Evolutionary conservation across 2,113 vertebrate species (phyloP), one percentile per base, ranked within the genome.

Genomic region (Pithys albifrons): DNA sequence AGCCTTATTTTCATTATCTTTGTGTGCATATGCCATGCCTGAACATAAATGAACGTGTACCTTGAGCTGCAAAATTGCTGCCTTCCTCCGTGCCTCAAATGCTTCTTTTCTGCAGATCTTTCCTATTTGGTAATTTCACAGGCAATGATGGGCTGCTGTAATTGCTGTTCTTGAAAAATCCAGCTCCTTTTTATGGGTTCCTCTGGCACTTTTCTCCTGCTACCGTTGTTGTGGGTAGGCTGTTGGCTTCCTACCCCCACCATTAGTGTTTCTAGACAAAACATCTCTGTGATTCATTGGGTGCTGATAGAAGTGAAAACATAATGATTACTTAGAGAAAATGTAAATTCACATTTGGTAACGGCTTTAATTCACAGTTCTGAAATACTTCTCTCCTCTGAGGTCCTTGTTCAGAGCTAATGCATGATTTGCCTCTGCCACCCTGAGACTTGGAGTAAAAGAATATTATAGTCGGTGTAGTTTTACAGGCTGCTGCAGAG

Each of bases 271-370:
- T 88, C 91, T 84, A 95, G 96, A 96, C 90, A 95, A 96, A 95
- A 97, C 94, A 93, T 95, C 95, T 93, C 95, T 89, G 90, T 97
- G 89, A 97, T 92, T 97, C 86, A 88, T 81, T 94, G 95, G 96
- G 94, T 92, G 96, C 91, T 92, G 94, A 97, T 88, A 88, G 76
- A 84, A 85, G 80, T 85, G 89, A 87, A 96, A 96, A 91, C 72
- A 93, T 91, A 88, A 94, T 54, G 93, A 94, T 95, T 97, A 95
- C 93, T 94, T 95, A 97, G 96, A 93, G 93, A 89, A 97, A 95
- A 95, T 97, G 93, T 96, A 94, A 94, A 96, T 96, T 98, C 97
- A 91, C 92, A 88, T 87, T 95, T 85, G 55, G 91, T 89, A 96
- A 95, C 51, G 33, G 94, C 95, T 95, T 95, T 96, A 87, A 95